Evolutionary conservation across 2,888 invertebrate genomes (phyloP).

Genomic region (Oegoconia quadripuncta): DNA sequence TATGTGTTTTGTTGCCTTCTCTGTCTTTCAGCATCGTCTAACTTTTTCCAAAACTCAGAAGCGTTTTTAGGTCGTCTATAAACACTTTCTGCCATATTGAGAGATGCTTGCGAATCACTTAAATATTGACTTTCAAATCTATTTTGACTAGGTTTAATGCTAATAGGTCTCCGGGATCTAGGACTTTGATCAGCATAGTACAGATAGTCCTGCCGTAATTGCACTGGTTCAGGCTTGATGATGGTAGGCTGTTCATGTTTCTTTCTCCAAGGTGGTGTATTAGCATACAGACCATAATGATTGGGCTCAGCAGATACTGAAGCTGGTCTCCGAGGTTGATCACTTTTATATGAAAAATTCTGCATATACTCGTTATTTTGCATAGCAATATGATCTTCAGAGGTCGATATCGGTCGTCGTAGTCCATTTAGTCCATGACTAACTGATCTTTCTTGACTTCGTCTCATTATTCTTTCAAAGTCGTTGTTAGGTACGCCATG

Average conservation of each 20-base stretch:
- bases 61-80: constrained; percentile 72
- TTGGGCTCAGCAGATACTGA: constrained; percentile 74
- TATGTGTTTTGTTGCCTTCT: constrained; percentile 53
- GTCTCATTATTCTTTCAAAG: constrained; percentile 69
- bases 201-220: constrained; percentile 74
- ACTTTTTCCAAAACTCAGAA: constrained; percentile 82
- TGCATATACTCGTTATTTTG: constrained; percentile 66
- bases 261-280: constrained; percentile 64
- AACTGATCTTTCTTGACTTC: constrained; percentile 65
- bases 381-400: constrained; percentile 75
- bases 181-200: constrained; percentile 87
- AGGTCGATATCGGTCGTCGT: constrained; percentile 69
- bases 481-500: constrained; percentile 71
- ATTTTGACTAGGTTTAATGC: constrained; percentile 77
- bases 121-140: constrained; percentile 69
- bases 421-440: constrained; percentile 69
- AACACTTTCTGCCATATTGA: constrained; percentile 46
- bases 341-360: constrained; percentile 47
- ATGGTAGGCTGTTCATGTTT: constrained; percentile 44
- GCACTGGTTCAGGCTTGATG: constrained; percentile 61
- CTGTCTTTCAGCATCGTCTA: constrained; percentile 75
- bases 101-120: constrained; percentile 70
- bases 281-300: constrained; percentile 64
- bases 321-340: constrained; percentile 68
- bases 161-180: constrained; percentile 85